Evolutionary conservation across 2,113 vertebrate genomes (phyloP), one percentile per base, ranked within the genome.

Genomic region (Caracal caracal): DNA sequence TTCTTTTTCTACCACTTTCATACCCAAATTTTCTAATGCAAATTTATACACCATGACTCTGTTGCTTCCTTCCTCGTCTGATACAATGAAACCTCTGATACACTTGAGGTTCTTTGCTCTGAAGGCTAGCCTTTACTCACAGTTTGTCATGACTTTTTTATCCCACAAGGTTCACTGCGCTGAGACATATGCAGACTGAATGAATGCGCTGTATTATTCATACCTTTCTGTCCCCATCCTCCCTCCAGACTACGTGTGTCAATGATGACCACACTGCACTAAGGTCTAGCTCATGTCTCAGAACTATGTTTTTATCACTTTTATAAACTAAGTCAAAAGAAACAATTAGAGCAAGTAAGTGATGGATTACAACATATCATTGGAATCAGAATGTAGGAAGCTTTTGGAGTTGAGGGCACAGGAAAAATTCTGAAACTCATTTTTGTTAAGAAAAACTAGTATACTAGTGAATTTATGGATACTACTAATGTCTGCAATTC

Each of bases 271-370:
- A 82, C 28, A 78, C 30, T 30, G 2, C 22, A 47, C 19, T 83
- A 88, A 22, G 1, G 17, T 66, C 71, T 51, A 88, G 4, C 2
- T 92, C 51, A 85, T 12, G 13, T n/a, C 59, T 88, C 56, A 66
- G 47, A 85, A 84, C 40, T 79, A 70, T 37, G 1, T 49, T 89
- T 66, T 91, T 47, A 47, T 66, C 40, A 70, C 7, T 70, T 78
- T 43, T 76, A 53, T 43, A 82, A 94, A 82, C 61, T 96, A 53
- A 73, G 33, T 17, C 56, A 80, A 88, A 97, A 76, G 61, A 56
- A 88, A 37, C 20, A 88, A 82, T 51, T 90, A 33, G 10, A 75
- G 2, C 33, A 15, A 33, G 20, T 70, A 79, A 88, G 16, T 76
- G 19, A 30, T 75, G 28, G 30, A 83, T 88, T 56, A 33, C 1